Conservation (phyloP, 2,888 invertebrate genomes). For the Charanyca ferruginea region DNA sequence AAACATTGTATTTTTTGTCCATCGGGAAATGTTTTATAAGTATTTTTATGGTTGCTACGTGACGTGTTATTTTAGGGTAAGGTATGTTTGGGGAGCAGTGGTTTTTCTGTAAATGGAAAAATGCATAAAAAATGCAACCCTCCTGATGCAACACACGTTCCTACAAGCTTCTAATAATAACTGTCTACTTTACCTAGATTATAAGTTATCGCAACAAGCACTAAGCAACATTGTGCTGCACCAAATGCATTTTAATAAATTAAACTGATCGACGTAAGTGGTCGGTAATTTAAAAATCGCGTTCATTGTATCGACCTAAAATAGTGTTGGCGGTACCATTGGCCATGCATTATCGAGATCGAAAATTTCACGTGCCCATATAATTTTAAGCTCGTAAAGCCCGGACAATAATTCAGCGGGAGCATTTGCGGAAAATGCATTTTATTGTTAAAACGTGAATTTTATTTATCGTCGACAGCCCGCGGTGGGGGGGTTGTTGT, state of each 20-base stretch:
- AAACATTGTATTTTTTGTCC: constrained; percentile 88
- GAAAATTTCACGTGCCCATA: constrained; percentile 90
- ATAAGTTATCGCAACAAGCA: constrained; percentile 43
- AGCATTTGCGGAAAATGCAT: constrained; percentile 91
- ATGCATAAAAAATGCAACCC: constrained; percentile 80
- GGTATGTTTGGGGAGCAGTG: constrained; percentile 71
- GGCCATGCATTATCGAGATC: constrained; percentile 88
- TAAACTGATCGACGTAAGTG: constrained; percentile 64
- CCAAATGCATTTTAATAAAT: constrained; percentile 53
- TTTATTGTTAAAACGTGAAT: constrained; percentile 92
- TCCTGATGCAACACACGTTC: constrained; percentile 57
- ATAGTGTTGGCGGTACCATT: constrained; percentile 81
- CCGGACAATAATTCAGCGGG: constrained; percentile 88
- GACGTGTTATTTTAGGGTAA: constrained; percentile 80
- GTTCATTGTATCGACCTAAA: constrained; percentile 75
- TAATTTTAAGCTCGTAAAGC: constrained; percentile 91
- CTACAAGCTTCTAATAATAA: constrained; percentile 34
- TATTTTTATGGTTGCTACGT: constrained; percentile 87
- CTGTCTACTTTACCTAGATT: constrained; percentile 32
- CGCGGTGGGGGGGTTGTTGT: constrained; percentile 79
- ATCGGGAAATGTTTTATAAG: constrained; percentile 88
- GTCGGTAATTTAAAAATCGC: constrained; percentile 65
- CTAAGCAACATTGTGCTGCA: constrained; percentile 48
- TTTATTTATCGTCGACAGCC: constrained; percentile 90
- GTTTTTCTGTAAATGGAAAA: constrained; percentile 75